These are phyloP conservation scores for Archivesica marissinica DNA, from an alignment of 1,140 invertebrate species.

Conservation along the genomic window DNA sequence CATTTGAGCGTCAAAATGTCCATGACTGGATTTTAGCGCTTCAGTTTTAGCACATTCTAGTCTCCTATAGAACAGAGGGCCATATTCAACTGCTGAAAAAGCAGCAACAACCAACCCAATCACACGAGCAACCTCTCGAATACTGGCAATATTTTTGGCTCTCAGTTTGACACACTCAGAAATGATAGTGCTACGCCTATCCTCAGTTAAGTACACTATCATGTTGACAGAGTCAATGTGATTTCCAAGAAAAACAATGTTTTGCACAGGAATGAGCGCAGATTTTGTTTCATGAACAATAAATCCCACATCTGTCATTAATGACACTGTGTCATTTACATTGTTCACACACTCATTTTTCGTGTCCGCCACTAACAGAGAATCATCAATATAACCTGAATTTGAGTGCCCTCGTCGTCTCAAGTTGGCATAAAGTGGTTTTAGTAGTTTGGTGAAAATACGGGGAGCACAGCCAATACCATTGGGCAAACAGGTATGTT, in stretches of 20 bases:
- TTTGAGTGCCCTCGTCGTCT: conserved; percentile 30
- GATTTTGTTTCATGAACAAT: conserved; percentile 61
- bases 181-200: conserved; percentile 41
- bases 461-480: conserved; percentile 50
- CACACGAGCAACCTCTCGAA: neutral
- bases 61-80: conserved; percentile 3
- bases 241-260: conserved; percentile 55
- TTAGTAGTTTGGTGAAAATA: conserved; percentile 61
- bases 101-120: conserved; percentile 1
- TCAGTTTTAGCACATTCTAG: conserved; percentile 23
- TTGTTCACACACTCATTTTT: conserved; percentile 25
- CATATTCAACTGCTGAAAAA: conserved; percentile 35
- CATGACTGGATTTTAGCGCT: neutral
- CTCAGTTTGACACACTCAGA: neutral
- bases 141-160: neutral
- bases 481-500: conserved; percentile 46
- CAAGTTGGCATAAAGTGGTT: conserved; percentile 43
- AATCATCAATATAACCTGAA: conserved; percentile 61
- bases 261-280: conserved; percentile 40
- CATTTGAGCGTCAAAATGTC: neutral
- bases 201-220: conserved; percentile 36
- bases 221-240: conserved; percentile 55
- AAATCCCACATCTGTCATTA: conserved; percentile 51
- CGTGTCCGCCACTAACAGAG: conserved; percentile 18
- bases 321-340: conserved; percentile 36